A percentile compares a stretch with the other conserved stretches of the same genome.
phyloP scores from a whole-genome alignment of 2,888 invertebrate genomes.

The Aphodius granarius region DNA sequence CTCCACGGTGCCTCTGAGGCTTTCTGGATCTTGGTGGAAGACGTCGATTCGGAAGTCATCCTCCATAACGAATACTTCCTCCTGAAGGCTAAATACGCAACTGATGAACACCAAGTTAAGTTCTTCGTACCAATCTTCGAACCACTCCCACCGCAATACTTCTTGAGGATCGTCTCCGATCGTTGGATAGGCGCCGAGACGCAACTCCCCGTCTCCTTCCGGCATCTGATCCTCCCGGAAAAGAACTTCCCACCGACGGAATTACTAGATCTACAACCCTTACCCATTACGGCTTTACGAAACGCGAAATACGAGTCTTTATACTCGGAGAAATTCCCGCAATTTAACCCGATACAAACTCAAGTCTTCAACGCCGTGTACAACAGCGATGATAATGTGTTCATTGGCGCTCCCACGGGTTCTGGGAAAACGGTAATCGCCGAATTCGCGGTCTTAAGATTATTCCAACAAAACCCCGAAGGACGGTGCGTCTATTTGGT shows the following conservation, averaged over 20 bases:
- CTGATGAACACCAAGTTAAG: conserved; percentile 94
- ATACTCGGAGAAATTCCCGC: conserved; percentile 83
- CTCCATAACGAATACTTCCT: conserved; percentile 94
- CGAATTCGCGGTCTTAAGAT: conserved; percentile 90
- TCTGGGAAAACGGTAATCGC: conserved; percentile 94
- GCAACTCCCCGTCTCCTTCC: conserved; percentile 94
- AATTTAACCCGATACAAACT: conserved; percentile 99
- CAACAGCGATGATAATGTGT: conserved; percentile 97
- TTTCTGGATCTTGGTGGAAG: conserved; percentile 87
- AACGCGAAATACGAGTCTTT: conserved; percentile 84
- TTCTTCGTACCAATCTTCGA: conserved; percentile 99
- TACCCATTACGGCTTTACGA: conserved; percentile 90
- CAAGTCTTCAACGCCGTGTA: conserved; percentile 99
- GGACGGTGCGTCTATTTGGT: conserved; percentile 92
- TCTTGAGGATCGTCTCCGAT: conserved; percentile 86
- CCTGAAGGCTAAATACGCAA: conserved; percentile 90
- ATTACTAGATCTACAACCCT: conserved; percentile 91
- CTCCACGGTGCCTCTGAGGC: conserved; percentile 80
- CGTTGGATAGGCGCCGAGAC: conserved; percentile 96
- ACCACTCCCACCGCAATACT: conserved; percentile 97
- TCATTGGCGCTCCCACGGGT: conserved; percentile 91
- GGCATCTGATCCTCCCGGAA: conserved; percentile 95
- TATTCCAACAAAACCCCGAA: conserved; percentile 74
- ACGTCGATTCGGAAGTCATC: conserved; percentile 85
- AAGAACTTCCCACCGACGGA: conserved; percentile 99